Base-by-base conservation (phyloP, 2,888 invertebrate genomes). In the Laspeyria flexula region DNA sequence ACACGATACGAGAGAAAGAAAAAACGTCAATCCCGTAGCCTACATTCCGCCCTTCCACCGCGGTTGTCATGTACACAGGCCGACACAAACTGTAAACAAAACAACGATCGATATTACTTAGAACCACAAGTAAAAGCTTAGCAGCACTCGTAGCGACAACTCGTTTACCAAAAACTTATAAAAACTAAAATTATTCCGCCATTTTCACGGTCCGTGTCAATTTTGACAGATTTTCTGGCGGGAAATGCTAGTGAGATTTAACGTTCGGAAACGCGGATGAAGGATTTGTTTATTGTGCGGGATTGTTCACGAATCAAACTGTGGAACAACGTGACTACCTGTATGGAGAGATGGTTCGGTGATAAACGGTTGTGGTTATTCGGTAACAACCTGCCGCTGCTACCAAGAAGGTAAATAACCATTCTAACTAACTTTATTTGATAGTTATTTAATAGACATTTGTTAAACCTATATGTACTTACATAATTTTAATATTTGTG, bases 271-370 rank as follows among this genome's bases (percentile, higher is more conserved):
- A 76, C 81, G 81, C 89, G 89, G 86, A 91, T 91, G 90, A 83
- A 75, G 80, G 71, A 82, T 65, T 79, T 71, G 76, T 65, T 70
- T 65, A 67, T 73, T 55, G 49, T 60, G 55, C 66, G 60, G 72
- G 71, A 78, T 60, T 67, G 75, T 80, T 83, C 79, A 60, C 72
- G 65, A 60, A 77, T 81, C 82, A 90, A 85, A 75, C 83, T 89
- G 88, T 87, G 85, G 79, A 84, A 81, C 80, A 93, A 89, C 83
- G 85, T 93, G 87, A 87, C 92, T 74, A 88, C 91, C 92, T 93
- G 94, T 92, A 97, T 97, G 97, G 97, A 97, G 96, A 96, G 95
- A 97, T 97, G 97, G 97, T 96, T 97, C 90, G 96, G 96, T 93
- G 97, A 97, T 93, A 96, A 96, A 90, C 96, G 96, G 93, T 93